Conservation (phyloP, 2,888 invertebrate species). For the Piscicola geometra region DNA sequence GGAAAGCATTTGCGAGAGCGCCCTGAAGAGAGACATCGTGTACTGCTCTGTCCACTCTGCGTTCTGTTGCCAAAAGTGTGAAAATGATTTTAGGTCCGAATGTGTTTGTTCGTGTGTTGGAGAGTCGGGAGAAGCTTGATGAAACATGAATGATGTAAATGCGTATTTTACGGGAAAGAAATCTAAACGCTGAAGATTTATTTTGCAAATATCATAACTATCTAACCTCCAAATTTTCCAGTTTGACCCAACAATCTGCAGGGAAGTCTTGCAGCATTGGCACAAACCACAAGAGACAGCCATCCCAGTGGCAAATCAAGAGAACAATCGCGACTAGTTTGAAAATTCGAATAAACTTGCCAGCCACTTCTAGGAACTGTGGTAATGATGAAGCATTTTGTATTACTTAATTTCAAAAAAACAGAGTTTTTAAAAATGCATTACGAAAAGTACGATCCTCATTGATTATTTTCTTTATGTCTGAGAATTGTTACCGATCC, state of each 20-base stretch:
- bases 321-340: constrained; percentile 99
- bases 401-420: neutral
- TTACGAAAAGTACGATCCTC: too few species aligned
- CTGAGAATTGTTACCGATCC: too few species aligned
- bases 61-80: neutral
- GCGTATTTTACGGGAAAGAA: too few species aligned
- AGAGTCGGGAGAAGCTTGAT: too few species aligned
- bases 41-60: constrained; percentile 31
- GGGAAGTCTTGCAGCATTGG: constrained; percentile 98
- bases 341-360: constrained; percentile 99
- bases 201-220: too few species aligned
- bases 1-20: constrained; percentile 30
- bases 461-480: too few species aligned
- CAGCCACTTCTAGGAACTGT: constrained; percentile 98
- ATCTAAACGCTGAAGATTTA: too few species aligned
- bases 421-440: too few species aligned
- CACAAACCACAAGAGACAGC: constrained; percentile 95
- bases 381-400: neutral
- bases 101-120: too few species aligned
- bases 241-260: constrained; percentile 95
- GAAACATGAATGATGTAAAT: too few species aligned
- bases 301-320: constrained; percentile 97
- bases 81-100: neutral
- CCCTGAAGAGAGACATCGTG: constrained; percentile 32
- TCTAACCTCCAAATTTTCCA: constrained; percentile 61